Conservation (phyloP, 1,140 invertebrate genomes). For the Hermatobates lingyangjiaoensis region DNA sequence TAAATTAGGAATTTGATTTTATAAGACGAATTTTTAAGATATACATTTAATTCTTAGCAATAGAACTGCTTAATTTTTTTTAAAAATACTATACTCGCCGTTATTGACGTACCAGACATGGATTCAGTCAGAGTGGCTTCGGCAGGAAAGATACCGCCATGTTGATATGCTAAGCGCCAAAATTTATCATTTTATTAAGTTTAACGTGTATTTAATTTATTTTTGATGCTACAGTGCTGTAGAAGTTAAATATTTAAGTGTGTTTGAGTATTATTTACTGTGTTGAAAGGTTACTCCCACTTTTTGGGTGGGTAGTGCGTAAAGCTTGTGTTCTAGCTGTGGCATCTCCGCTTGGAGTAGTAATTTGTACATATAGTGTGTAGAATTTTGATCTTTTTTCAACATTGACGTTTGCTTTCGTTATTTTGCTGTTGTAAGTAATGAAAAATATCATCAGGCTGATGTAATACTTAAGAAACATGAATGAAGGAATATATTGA, state of each 20-base stretch:
- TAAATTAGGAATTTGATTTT: too few relatives aligned
- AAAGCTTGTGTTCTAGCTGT: conserved; percentile 12
- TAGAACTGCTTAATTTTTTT: too few relatives aligned
- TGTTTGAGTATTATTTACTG: not conserved
- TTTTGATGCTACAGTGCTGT: not conserved
- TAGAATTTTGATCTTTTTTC: too few relatives aligned
- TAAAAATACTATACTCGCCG: too few relatives aligned
- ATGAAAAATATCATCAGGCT: not conserved
- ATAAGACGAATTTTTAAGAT: too few relatives aligned
- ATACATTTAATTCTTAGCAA: too few relatives aligned
- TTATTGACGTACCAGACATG: too few relatives aligned
- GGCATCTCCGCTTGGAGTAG: too few relatives aligned
- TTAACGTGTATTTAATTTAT: not conserved
- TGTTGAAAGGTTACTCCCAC: conserved; percentile 9
- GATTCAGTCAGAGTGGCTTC: conserved; percentile 27
- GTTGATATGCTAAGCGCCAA: conserved; percentile 23
- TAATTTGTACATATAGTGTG: too few relatives aligned
- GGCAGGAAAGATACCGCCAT: conserved; percentile 29
- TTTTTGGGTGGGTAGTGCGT: conserved; percentile 6
- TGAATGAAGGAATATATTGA: not conserved
- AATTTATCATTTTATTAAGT: conserved; percentile 9
- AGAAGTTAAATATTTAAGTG: not conserved
- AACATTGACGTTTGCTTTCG: too few relatives aligned
- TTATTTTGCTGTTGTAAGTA: too few relatives aligned
- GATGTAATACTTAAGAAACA: not conserved